Base-by-base conservation (phyloP, 2,113 vertebrate genomes). In the Coreoperca whiteheadi region DNA sequence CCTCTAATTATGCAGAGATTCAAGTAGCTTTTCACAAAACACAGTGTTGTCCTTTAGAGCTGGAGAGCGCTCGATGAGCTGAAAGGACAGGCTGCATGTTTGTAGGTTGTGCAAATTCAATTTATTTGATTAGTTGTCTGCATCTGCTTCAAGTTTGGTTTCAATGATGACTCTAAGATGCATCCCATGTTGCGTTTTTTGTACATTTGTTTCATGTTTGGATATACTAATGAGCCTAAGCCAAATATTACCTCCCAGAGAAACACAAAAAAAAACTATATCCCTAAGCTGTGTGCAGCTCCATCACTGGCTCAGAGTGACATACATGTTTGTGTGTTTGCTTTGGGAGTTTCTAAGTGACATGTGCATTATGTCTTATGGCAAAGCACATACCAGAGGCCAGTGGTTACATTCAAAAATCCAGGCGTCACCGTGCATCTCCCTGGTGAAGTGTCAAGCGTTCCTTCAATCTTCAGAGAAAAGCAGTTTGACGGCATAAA, bases 1-100 rank as follows among this genome's bases (percentile, higher is more conserved):
- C 94, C 97, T 96, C 96, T 97, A 97, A 99, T 98, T 98, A 98
- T 96, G 96, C 96, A 94, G 93, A 93, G 96, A 97, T 97, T 93
- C 96, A 97, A 97, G 97, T 97, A 96, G 95, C 96, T 96, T 95
- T 93, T 12, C 93, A 97, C 96, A 96, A 97, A 97, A 96, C 96
- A 95, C 94, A 93, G 95, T 96, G 94, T 96, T 97, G 96, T 97
- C 96, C 96, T 95, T 96, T 95, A 93, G 96, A 96, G 96, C 95
- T 96, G 95, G 94, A 97, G 96, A 96, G 96, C 94, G 95, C 96
- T 96, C 95, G 93, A 96, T 92, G 94, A 89, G 96, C 96, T 96
- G 95, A 97, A 97, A 97, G 96, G 95, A 96, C 96, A 96, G 95
- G 95, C 97, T 96, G 96, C 96, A 96, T 96, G 71, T 95, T 95